These are phyloP conservation scores for Drosophila triauraria DNA, from an alignment of 1,140 invertebrate genomes.

Conservation along the genomic window DNA sequence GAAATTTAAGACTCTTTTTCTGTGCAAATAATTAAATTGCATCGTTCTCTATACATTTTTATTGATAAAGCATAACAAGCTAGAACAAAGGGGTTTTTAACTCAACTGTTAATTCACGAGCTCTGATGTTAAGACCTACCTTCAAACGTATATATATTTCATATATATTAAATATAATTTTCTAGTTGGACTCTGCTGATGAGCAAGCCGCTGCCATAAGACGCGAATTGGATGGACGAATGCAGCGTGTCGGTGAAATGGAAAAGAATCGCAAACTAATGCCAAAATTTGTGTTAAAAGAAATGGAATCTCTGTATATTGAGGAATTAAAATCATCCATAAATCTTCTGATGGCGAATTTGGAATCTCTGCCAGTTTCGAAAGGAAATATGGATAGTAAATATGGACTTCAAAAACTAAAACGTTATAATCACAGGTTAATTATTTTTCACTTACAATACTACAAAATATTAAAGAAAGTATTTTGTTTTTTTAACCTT, in stretches of 20 bases:
- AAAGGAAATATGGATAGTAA: conserved; percentile 99
- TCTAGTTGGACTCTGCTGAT: conserved; percentile 98
- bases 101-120: too few species aligned
- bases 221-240: conserved; percentile 98
- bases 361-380: conserved; percentile 99
- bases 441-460: neutral
- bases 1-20: too few species aligned
- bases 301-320: conserved; percentile 99
- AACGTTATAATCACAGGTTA: conserved; percentile 98
- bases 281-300: conserved; percentile 99
- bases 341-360: conserved; percentile 98
- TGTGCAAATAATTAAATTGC: too few species aligned
- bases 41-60: too few species aligned
- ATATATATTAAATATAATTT: conserved; percentile 22
- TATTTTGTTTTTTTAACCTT: conserved; percentile 10
- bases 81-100: too few species aligned
- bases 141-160: neutral
- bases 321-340: conserved; percentile 99
- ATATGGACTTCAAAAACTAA: conserved; percentile 97
- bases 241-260: conserved; percentile 98
- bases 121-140: neutral
- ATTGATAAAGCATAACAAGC: too few species aligned
- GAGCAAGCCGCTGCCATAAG: conserved; percentile 99
- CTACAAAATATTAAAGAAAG: conserved; percentile 1
- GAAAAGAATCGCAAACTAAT: conserved; percentile 99